Base-by-base conservation (phyloP, 2,113 vertebrate genomes). In the Ptyas mucosa region DNA sequence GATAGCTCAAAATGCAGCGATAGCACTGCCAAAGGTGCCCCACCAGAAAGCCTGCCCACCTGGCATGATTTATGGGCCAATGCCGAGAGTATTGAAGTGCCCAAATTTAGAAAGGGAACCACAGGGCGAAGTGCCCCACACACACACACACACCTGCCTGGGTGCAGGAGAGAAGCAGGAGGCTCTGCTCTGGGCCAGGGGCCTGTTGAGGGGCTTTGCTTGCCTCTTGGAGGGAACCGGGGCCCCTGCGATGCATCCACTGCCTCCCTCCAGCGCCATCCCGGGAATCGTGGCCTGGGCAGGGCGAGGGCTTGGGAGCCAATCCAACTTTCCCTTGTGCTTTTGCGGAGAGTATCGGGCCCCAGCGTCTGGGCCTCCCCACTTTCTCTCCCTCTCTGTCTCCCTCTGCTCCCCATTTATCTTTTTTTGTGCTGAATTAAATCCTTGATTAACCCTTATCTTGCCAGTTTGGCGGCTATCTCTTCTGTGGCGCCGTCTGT, bases 401-500 rank as follows among this genome's bases (percentile, higher is more conserved):
- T 94, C 94, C 95, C 92, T 95, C 75, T 43, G 75, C 90, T 93
- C 55, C 96, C 96, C 93, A 95, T 96, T 98, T 98, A 98, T 98
- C 98, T 97, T 58, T 92, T 94, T 81, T 39, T 81, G 75, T 87
- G 91, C 97, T 49, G 97, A 98, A 98, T 97, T 97, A 97, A 98
- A 97, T 97, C 98, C 98, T 97, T 97, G 98, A 98, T 98, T 98
- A 98, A 98, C 97, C 98, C 98, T 98, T 98, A 98, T 98, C 98
- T 98, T 96, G 96, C 98, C 97, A 95, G 98, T 98, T 97, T 97
- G 97, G 97, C 98, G 97, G 96, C 98, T 99, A 99, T 99, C 99
- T 99, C 97, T 90, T 91, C 95, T 91, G 95, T 98, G 99, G 99
- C 99, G 99, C 99, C 99, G 96, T 98, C 97, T 98, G 99, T 98